Percentiles rank a stretch among this genome's conserved stretches.
phyloP scores from a whole-genome alignment of 2,888 invertebrate species.

The Ophioninae sp. region DNA sequence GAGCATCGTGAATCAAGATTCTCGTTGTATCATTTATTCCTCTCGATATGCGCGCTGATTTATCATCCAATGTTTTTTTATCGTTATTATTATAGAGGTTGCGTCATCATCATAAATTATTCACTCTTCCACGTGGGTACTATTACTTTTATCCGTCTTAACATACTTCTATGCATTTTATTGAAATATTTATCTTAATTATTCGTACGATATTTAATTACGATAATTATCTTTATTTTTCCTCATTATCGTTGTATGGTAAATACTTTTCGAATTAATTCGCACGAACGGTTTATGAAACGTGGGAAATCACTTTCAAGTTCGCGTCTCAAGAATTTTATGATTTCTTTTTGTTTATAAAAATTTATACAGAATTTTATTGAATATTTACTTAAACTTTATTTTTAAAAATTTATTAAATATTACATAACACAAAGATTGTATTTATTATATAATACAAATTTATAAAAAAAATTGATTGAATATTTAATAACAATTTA shows the following conservation, averaged over 20 bases:
- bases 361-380: too few species aligned
- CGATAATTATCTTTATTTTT: neutral
- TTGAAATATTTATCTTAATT: neutral
- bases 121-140: neutral
- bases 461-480: too few species aligned
- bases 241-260: neutral
- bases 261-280: conserved; percentile 1
- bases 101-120: neutral
- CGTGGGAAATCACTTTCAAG: neutral
- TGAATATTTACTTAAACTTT: too few species aligned
- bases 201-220: neutral
- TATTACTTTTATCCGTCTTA: neutral
- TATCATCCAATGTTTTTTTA: neutral
- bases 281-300: neutral
- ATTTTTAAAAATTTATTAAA: too few species aligned
- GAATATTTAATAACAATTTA: neutral
- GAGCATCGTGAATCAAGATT: neutral
- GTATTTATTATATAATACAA: too few species aligned
- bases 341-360: too few species aligned
- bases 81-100: neutral
- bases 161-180: neutral
- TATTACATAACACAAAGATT: too few species aligned
- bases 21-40: neutral
- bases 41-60: neutral
- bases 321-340: neutral